A percentile compares a stretch with the other conserved stretches of the same genome.
Conservation (phyloP, 2,113 vertebrate genomes). For the Typhlomys cinereus region DNA sequence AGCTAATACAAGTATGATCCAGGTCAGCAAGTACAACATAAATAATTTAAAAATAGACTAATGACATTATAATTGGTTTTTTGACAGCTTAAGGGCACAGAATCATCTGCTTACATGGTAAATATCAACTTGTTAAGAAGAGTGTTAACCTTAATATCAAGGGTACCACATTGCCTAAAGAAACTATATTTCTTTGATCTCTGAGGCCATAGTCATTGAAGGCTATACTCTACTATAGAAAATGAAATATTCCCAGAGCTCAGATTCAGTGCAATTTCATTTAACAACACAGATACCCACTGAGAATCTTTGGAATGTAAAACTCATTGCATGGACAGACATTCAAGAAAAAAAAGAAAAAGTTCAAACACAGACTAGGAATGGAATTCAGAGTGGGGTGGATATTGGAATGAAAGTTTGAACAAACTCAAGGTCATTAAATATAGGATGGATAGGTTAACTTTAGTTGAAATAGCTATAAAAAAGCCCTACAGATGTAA, state of each 20-base stretch:
- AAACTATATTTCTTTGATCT: not conserved
- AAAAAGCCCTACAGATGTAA: not conserved
- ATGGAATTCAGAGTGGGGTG: not conserved
- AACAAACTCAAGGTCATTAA: not conserved
- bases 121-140: not conserved
- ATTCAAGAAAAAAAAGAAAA: not conserved
- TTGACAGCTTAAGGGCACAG: not conserved
- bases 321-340: not conserved
- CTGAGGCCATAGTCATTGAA: not conserved
- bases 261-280: constrained; percentile 41
- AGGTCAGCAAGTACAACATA: not conserved
- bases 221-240: not conserved
- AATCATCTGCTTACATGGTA: not conserved
- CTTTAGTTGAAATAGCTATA: not conserved
- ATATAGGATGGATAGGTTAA: not conserved
- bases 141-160: not conserved
- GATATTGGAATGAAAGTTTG: not conserved
- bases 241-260: constrained; percentile 61
- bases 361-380: not conserved
- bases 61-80: not conserved
- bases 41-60: not conserved
- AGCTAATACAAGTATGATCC: not conserved
- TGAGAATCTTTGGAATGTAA: not conserved
- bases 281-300: not conserved
- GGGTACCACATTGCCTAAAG: not conserved